Conservation (phyloP, 2,797 vertebrate species). For the Coregonus suidteri region DNA sequence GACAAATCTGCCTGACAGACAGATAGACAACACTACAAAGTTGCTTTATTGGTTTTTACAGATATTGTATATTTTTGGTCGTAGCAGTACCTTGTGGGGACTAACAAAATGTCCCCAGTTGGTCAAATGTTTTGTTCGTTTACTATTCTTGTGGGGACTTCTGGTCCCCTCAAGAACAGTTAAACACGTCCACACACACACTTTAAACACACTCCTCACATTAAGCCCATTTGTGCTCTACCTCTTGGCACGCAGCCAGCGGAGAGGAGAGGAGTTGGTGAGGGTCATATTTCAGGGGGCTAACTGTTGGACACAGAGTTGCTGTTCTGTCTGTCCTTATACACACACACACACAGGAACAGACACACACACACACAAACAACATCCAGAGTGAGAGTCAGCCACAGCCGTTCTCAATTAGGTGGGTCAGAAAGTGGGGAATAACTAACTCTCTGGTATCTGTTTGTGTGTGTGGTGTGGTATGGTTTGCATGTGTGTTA, state of each 20-base stretch:
- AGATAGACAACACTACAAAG: conserved; percentile 27
- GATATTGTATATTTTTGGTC: too few species aligned
- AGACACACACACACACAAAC: background rate
- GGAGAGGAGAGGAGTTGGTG: background rate
- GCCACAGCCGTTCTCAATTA: conserved; percentile 79
- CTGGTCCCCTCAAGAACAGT: too few species aligned
- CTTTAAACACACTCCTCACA: conserved; percentile 28
- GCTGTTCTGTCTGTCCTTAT: background rate
- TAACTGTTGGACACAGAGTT: conserved; percentile 45
- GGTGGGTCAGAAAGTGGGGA: conserved; percentile 71
- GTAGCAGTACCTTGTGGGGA: too few species aligned
- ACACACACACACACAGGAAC: background rate
- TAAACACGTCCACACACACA: background rate
- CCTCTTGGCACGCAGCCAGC: conserved; percentile 35
- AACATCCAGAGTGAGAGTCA: conserved; percentile 37
- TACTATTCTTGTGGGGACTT: too few species aligned
- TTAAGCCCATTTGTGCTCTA: conserved; percentile 24
- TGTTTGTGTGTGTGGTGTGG: conserved; percentile 37
- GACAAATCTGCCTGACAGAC: conserved; percentile 75
- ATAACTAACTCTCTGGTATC: conserved; percentile 73
- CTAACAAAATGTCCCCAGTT: too few species aligned
- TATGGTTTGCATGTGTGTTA: conserved; percentile 17
- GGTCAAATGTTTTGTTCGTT: too few species aligned
- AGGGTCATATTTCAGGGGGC: conserved; percentile 41
- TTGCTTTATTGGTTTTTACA: too few species aligned